These are phyloP conservation scores for Heterotilapia buettikoferi DNA, from an alignment of 2,113 vertebrate species.

Conservation along the genomic window DNA sequence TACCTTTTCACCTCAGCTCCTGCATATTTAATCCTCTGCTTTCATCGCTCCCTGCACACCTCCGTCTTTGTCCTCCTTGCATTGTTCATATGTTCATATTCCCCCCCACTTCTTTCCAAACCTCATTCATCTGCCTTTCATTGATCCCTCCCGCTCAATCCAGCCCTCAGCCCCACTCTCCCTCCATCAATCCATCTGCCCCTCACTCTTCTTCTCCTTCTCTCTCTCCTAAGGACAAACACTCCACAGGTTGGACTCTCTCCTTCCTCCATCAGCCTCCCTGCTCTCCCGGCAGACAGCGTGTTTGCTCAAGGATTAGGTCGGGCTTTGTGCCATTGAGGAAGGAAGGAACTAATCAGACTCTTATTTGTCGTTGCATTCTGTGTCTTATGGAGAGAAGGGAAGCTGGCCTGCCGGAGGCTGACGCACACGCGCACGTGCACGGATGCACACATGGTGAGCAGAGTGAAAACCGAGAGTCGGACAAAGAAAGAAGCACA, in stretches of 20 bases:
- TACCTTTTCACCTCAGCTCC: slow-evolving; percentile 28
- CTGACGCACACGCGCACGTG: not conserved
- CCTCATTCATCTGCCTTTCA: not conserved
- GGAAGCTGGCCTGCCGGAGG: slow-evolving; percentile 11
- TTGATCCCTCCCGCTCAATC: not conserved
- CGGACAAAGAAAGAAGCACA: not conserved
- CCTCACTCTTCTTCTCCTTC: not conserved
- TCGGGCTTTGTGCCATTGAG: slow-evolving; percentile 36
- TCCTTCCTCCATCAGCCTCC: not conserved
- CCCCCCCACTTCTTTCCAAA: not conserved
- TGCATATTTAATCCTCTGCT: slow-evolving; percentile 26
- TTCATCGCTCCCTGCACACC: not conserved
- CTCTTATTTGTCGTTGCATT: slow-evolving; percentile 55
- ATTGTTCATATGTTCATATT: not conserved
- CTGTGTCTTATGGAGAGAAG: slow-evolving; percentile 29
- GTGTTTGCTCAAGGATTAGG: slow-evolving; percentile 55
- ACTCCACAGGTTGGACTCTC: slow-evolving; percentile 19
- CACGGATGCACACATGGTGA: not conserved
- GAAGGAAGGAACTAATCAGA: slow-evolving; percentile 66
- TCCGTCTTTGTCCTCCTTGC: not conserved
- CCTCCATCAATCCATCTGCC: slow-evolving; percentile 19
- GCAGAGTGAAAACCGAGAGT: slow-evolving; percentile 25
- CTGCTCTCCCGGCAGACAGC: not conserved
- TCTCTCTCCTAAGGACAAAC: slow-evolving; percentile 14
- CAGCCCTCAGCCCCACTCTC: not conserved